phyloP scores from a whole-genome alignment of 2,797 vertebrate species.

The Clamator glandarius region DNA sequence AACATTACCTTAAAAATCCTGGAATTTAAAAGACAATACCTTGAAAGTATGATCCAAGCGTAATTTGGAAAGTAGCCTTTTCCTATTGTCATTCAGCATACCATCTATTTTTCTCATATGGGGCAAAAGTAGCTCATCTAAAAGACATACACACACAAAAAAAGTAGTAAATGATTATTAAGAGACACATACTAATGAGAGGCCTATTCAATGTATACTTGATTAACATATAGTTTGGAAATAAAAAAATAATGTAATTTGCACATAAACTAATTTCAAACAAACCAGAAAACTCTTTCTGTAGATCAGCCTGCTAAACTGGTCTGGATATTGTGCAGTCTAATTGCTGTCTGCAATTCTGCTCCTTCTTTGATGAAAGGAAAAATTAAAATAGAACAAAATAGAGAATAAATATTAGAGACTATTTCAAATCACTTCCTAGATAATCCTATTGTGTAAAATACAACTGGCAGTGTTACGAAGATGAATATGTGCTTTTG shows the following conservation, averaged over 20 bases:
- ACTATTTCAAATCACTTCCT: background rate
- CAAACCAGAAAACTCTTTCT: background rate
- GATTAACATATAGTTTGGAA: background rate
- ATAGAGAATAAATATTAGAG: background rate
- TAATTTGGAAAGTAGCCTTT: conserved; percentile 91
- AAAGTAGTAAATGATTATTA: background rate
- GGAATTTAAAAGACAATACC: conserved; percentile 76
- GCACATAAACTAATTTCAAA: background rate
- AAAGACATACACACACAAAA: conserved; percentile 53
- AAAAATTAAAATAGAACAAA: background rate
- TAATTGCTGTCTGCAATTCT: background rate
- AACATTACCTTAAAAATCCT: background rate
- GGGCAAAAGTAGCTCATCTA: conserved; percentile 94
- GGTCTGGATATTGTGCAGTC: background rate
- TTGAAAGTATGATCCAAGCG: conserved; percentile 92
- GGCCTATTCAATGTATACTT: background rate
- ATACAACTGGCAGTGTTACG: background rate
- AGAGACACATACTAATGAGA: background rate
- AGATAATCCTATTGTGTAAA: background rate
- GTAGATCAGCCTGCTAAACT: background rate
- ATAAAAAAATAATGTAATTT: background rate
- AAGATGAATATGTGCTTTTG: background rate
- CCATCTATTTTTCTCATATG: conserved; percentile 96
- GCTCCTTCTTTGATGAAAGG: background rate
- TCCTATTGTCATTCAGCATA: conserved; percentile 94